Evolutionary conservation across 2,888 invertebrate genomes (phyloP), one percentile per base, ranked within the genome.

Genomic region (Mythimna lalbum): DNA sequence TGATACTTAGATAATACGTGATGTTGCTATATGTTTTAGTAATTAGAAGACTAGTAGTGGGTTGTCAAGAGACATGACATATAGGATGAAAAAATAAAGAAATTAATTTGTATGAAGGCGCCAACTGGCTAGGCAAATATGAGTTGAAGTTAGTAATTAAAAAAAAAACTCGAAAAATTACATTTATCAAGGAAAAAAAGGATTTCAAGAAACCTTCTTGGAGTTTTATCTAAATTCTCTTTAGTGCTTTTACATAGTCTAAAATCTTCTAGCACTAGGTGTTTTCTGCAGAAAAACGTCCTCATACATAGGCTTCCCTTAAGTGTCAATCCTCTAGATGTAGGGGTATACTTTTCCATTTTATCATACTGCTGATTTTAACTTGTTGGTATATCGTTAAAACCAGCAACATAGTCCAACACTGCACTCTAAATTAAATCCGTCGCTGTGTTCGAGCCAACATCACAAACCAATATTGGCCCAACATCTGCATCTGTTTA

Each of bases 401-500:
- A 43, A 43, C 12, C 14, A 39, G 33, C 33, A 9, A 33, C 2
- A 39, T 14, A 14, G 14, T 14, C 39, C 43, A 43, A 43, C 17
- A 43, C 43, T 43, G 6, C 1, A 43, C 17, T 19, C 1, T 43
- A 31, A 50, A 55, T 21, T n/a, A 53, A 61, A 27, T 19, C 4
- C 7, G 49, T 33, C 27, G 31, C 21, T 2, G 53, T 50, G 64
- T 52, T 69, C 17, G 21, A 47, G 14, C 57, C 64, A 76, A 79
- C 56, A 81, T 57, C 63, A 21, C 14, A 52, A 43, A 65, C 62
- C 50, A 70, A 82, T 50, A 53, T 73, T 82, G 59, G 61, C 50
- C 60, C 62, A 83, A 83, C 69, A 78, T 73, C 49, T 64, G 68
- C 63, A 75, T 61, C 33, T 76, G 65, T 72, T 75, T 59, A 69